These are phyloP conservation scores for Cariama cristata DNA, from an alignment of 2,113 vertebrate species.

Conservation along the genomic window DNA sequence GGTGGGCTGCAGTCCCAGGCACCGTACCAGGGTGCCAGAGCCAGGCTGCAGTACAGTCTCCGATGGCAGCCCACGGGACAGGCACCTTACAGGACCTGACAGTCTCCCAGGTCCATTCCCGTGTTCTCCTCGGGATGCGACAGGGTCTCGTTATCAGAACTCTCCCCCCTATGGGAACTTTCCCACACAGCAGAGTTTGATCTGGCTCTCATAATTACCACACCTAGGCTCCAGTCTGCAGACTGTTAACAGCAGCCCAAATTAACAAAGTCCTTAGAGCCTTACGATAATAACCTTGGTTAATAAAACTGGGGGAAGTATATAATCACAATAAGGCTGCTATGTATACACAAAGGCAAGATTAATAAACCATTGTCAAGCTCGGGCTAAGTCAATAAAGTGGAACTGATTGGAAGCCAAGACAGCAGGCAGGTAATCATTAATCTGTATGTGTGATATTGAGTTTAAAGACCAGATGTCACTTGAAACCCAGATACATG, in stretches of 20 bases:
- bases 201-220: neutral
- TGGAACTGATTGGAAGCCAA: neutral
- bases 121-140: accelerated
- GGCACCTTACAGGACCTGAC: neutral
- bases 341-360: neutral
- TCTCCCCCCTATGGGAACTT: neutral
- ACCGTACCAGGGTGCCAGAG: neutral
- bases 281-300: neutral
- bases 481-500: slow-evolving; percentile 16
- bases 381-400: neutral
- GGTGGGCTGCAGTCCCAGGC: neutral
- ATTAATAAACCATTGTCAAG: neutral
- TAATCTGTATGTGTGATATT: neutral
- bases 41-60: neutral
- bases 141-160: neutral
- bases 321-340: neutral
- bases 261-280: neutral
- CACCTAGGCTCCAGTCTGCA: neutral
- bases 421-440: slow-evolving; percentile 15
- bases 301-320: neutral
- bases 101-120: neutral
- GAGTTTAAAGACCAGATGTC: slow-evolving; percentile 37
- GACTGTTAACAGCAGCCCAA: neutral
- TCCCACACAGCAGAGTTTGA: neutral
- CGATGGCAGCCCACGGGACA: accelerated